Evolutionary conservation across 2,797 vertebrate species (phyloP).

Genomic region (Sebastolobus alascanus): DNA sequence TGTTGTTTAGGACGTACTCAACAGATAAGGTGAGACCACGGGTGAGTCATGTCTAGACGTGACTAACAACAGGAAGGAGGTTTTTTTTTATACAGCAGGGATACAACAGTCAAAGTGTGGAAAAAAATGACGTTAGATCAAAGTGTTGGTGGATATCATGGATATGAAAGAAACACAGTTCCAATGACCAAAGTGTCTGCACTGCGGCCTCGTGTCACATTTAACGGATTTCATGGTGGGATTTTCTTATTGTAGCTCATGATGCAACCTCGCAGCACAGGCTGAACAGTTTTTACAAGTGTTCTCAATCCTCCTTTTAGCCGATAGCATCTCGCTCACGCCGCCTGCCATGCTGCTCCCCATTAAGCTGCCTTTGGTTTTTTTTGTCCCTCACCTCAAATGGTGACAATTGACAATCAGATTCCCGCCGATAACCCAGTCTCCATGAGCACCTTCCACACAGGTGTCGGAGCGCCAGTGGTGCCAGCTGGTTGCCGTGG

Average conservation of each 20-base stretch:
- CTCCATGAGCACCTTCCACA: slow-evolving; percentile 17
- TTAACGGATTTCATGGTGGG: slow-evolving; percentile 4
- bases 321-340: slow-evolving; percentile 45
- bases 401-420: slow-evolving; percentile 49
- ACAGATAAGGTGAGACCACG: not conserved
- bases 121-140: not conserved
- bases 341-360: slow-evolving; percentile 14
- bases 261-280: slow-evolving; percentile 28
- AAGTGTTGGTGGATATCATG: not conserved
- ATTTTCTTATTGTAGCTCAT: slow-evolving; percentile 27
- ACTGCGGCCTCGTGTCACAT: slow-evolving; percentile 10
- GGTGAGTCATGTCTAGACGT: not conserved
- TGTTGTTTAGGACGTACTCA: not conserved
- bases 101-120: not conserved
- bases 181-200: not conserved
- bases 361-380: slow-evolving; percentile 50
- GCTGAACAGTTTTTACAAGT: slow-evolving; percentile 29
- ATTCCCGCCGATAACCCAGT: slow-evolving; percentile 32
- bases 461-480: slow-evolving; percentile 14
- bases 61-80: not conserved
- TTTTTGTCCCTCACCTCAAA: slow-evolving; percentile 43
- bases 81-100: not conserved
- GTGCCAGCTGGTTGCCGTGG: slow-evolving; percentile 36
- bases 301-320: slow-evolving; percentile 44
- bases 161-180: slow-evolving; percentile 8